These are phyloP conservation scores for Linepithema humile DNA, from an alignment of 1,140 invertebrate species.

Conservation along the genomic window DNA sequence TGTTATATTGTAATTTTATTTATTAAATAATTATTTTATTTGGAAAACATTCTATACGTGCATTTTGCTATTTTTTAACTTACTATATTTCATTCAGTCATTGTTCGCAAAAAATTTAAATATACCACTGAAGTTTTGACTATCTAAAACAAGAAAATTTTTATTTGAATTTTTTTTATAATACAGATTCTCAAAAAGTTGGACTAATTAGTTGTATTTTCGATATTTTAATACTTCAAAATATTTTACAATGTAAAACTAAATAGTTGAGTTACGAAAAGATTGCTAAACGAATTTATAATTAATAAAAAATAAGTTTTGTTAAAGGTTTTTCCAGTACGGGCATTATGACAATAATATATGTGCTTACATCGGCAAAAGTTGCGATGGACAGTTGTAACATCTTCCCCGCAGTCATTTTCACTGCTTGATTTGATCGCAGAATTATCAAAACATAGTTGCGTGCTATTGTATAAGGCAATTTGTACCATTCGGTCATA, in stretches of 20 bases:
- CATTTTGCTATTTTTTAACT: not conserved
- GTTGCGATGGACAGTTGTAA: constrained; percentile 58
- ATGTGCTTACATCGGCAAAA: constrained; percentile 54
- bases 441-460: constrained; percentile 66
- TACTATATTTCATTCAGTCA: constrained; percentile 16
- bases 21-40: constrained; percentile 9
- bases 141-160: constrained; percentile 45
- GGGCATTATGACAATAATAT: not conserved
- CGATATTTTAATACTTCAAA: not conserved
- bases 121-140: constrained; percentile 56
- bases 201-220: no score
- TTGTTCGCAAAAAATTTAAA: constrained; percentile 56
- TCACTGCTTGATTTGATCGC: constrained; percentile 56
- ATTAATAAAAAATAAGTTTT: not conserved
- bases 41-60: not conserved
- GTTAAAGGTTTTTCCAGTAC: not conserved
- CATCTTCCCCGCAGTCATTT: constrained; percentile 72
- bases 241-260: not conserved
- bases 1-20: not conserved
- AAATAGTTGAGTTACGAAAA: no score
- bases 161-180: not conserved
- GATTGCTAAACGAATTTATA: no score
- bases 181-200: not conserved
- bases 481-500: constrained; percentile 69
- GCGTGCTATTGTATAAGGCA: constrained; percentile 52